These are phyloP conservation scores for Brachycybe producta DNA, from an alignment of 2,888 invertebrate species.

Conservation along the genomic window DNA sequence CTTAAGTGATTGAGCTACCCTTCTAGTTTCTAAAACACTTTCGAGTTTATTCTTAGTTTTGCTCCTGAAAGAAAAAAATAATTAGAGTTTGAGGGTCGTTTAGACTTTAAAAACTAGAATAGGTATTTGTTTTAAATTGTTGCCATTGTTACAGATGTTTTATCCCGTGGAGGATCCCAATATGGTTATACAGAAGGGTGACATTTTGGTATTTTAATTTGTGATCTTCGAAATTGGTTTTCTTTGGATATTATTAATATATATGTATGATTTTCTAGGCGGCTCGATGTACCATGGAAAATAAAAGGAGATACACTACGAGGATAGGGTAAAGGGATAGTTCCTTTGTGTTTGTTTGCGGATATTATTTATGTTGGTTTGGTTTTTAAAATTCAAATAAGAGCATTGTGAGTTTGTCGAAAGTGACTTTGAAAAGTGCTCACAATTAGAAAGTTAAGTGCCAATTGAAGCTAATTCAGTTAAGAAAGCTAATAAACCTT, in stretches of 20 bases:
- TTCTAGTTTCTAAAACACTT: no score
- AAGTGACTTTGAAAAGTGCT: no score
- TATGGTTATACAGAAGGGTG: slow-evolving; percentile 51
- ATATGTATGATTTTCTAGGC: slow-evolving; percentile 42
- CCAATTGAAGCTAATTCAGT: no score
- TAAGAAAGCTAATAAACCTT: no score
- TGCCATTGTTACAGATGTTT: slow-evolving; percentile 60
- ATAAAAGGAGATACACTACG: slow-evolving; percentile 49
- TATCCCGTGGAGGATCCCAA: slow-evolving; percentile 56
- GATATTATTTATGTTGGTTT: not conserved
- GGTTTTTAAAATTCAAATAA: not conserved
- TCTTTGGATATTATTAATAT: not conserved
- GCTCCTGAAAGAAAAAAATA: no score
- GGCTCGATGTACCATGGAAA: slow-evolving; percentile 84
- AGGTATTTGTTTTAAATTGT: not conserved
- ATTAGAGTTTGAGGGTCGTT: no score
- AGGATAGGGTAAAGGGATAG: slow-evolving; percentile 51
- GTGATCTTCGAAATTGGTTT: not conserved
- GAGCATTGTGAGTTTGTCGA: not conserved
- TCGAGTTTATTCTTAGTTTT: no score
- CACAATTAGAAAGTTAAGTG: no score
- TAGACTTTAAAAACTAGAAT: not conserved
- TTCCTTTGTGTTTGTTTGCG: not conserved
- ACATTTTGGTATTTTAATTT: slow-evolving; percentile 45
- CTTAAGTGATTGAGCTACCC: no score